Evolutionary conservation across 1,140 invertebrate species (phyloP).

Genomic region (Oedothorax gibbosus): DNA sequence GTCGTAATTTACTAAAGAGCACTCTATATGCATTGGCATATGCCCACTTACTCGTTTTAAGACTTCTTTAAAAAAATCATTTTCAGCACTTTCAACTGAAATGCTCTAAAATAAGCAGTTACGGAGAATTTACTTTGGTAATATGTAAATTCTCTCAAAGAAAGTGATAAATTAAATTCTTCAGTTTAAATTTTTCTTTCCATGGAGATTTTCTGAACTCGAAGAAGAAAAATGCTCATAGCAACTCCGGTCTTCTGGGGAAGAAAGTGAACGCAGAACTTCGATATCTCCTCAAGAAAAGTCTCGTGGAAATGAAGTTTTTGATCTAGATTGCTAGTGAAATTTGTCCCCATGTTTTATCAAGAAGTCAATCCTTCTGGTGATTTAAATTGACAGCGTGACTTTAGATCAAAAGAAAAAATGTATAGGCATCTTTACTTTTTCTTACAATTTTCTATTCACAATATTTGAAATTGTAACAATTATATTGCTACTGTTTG

Average conservation of each 20-base stretch:
- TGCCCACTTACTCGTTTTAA: too few relatives aligned
- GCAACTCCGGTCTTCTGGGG: neutral
- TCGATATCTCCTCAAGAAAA: conserved; percentile 34
- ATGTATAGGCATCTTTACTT: too few relatives aligned
- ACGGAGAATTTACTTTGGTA: conserved; percentile 40
- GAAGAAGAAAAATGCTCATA: conserved; percentile 17
- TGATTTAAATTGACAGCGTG: conserved; percentile 58
- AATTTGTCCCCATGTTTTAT: conserved; percentile 54
- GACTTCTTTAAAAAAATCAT: too few relatives aligned
- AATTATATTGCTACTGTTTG: too few relatives aligned
- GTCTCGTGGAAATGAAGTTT: conserved; percentile 54
- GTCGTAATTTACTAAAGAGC: too few relatives aligned
- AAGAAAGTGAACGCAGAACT: neutral
- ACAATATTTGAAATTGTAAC: too few relatives aligned
- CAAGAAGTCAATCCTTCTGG: conserved; percentile 40
- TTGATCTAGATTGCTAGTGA: conserved; percentile 41
- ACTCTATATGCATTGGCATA: too few relatives aligned
- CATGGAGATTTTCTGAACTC: conserved; percentile 15
- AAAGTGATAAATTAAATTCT: conserved; percentile 54
- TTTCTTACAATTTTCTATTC: too few relatives aligned
- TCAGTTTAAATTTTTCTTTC: conserved; percentile 28
- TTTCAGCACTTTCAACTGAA: too few relatives aligned
- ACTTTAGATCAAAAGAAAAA: conserved; percentile 17
- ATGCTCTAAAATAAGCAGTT: conserved; percentile 49
- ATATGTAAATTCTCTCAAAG: conserved; percentile 44